These are phyloP conservation scores for Oryzias celebensis DNA, from an alignment of 2,113 vertebrate species.

Conservation along the genomic window DNA sequence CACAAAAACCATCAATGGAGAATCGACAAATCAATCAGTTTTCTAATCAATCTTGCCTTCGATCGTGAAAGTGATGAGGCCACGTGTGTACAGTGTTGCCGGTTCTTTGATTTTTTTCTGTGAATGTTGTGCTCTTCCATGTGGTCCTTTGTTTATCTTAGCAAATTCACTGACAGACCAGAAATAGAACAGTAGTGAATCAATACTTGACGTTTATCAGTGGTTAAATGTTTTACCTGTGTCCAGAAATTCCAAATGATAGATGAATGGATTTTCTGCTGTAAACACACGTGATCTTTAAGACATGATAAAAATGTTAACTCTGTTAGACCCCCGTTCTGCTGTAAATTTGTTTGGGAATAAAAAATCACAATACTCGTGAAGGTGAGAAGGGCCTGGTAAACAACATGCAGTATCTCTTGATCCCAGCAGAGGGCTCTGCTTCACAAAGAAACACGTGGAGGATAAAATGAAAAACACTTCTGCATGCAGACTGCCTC, in stretches of 20 bases:
- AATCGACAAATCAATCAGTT: conserved; percentile 21
- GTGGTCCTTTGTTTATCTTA: conserved; percentile 22
- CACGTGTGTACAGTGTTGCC: neutral
- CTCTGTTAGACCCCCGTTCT: neutral
- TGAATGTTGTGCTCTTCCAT: conserved; percentile 20
- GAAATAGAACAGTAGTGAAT: conserved; percentile 47
- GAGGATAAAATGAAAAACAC: conserved; percentile 26
- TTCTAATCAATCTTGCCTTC: conserved; percentile 34
- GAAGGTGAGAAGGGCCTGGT: conserved; percentile 33
- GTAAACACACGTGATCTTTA: neutral
- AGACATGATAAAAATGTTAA: neutral
- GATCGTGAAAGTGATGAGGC: neutral
- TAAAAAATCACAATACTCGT: conserved; percentile 23
- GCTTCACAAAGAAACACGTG: conserved; percentile 32
- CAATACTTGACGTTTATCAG: conserved; percentile 21
- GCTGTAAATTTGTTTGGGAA: neutral
- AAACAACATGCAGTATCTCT: conserved; percentile 71
- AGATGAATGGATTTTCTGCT: neutral
- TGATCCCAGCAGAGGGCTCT: conserved; percentile 63
- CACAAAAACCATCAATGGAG: conserved; percentile 16
- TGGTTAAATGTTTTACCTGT: conserved; percentile 23
- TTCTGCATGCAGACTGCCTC: conserved; percentile 62
- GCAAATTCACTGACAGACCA: conserved; percentile 43
- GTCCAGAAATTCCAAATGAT: conserved; percentile 15
- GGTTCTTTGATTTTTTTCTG: conserved; percentile 40